phyloP scores from a whole-genome alignment of 1,140 invertebrate genomes.

The Nixonia krombeini region DNA sequence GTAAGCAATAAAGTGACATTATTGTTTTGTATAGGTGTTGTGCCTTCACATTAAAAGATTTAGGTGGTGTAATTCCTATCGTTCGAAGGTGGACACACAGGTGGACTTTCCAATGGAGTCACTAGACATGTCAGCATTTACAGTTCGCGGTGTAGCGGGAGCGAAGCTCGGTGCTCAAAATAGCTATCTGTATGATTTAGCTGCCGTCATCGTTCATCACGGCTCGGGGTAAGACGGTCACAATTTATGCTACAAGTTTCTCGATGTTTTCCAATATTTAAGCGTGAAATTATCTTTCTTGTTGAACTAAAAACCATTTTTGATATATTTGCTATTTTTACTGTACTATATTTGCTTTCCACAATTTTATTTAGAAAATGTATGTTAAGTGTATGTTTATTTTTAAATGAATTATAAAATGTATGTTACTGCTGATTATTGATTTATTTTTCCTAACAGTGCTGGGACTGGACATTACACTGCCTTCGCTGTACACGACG shows the following conservation, averaged over 20 bases:
- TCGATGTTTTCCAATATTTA: too few species aligned
- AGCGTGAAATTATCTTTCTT: too few species aligned
- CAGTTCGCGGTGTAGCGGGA: conserved; percentile 79
- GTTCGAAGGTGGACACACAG: conserved; percentile 85
- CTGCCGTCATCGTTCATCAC: conserved; percentile 89
- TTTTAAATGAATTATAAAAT: too few species aligned
- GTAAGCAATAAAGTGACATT: too few species aligned
- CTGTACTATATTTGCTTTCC: too few species aligned
- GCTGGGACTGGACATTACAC: conserved; percentile 90
- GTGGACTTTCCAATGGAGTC: conserved; percentile 84
- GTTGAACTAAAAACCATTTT: too few species aligned
- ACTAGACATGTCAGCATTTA: conserved; percentile 86
- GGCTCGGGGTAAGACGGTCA: conserved; percentile 79
- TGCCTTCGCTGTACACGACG: conserved; percentile 86
- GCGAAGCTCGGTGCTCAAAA: conserved; percentile 76
- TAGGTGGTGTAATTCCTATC: conserved; percentile 85
- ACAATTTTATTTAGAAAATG: too few species aligned
- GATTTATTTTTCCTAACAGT: conserved; percentile 71
- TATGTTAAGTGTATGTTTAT: too few species aligned
- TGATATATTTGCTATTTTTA: too few species aligned
- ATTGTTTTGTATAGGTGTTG: too few species aligned
- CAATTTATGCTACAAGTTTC: too few species aligned
- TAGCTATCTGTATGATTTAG: conserved; percentile 84
- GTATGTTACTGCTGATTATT: too few species aligned
- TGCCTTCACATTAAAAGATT: conserved; percentile 91